A percentile compares a stretch with the other conserved stretches of the same genome.
Conservation (phyloP, 2,888 invertebrate species). For the Ochropacha duplaris region DNA sequence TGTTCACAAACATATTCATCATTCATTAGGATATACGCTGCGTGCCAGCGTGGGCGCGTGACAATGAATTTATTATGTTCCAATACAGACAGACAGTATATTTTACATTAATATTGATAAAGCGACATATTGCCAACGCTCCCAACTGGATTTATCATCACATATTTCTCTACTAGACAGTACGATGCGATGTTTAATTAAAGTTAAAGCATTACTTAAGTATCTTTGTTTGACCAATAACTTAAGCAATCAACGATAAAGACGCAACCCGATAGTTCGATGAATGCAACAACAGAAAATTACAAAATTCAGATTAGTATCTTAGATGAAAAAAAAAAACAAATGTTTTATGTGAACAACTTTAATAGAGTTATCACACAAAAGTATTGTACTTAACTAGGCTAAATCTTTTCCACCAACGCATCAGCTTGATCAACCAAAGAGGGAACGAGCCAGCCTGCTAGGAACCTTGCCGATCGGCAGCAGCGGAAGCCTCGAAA, state of each 20-base stretch:
- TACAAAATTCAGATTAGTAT: too few relatives aligned
- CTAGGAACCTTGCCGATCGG: too few relatives aligned
- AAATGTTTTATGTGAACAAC: too few relatives aligned
- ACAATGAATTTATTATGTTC: constrained; percentile 54
- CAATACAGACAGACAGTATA: constrained; percentile 31
- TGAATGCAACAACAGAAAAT: too few relatives aligned
- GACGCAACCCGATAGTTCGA: too few relatives aligned
- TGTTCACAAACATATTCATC: constrained; percentile 13
- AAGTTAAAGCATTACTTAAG: background rate
- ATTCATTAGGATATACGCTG: constrained; percentile 45
- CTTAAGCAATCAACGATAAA: background rate
- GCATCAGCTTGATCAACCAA: too few relatives aligned
- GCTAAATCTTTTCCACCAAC: too few relatives aligned
- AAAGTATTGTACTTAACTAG: too few relatives aligned
- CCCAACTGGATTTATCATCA: constrained; percentile 31
- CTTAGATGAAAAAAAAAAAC: too few relatives aligned
- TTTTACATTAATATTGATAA: constrained; percentile 54
- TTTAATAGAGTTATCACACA: too few relatives aligned
- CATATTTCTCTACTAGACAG: constrained; percentile 5
- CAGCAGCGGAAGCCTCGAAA: too few relatives aligned
- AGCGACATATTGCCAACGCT: constrained; percentile 25
- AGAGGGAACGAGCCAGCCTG: too few relatives aligned
- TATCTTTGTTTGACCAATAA: background rate
- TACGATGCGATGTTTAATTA: background rate
- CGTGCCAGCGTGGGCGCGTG: constrained; percentile 31